Evolutionary conservation across 2,888 invertebrate species (phyloP), one percentile per base, ranked within the genome.

Genomic region (Drosophila atripex): DNA sequence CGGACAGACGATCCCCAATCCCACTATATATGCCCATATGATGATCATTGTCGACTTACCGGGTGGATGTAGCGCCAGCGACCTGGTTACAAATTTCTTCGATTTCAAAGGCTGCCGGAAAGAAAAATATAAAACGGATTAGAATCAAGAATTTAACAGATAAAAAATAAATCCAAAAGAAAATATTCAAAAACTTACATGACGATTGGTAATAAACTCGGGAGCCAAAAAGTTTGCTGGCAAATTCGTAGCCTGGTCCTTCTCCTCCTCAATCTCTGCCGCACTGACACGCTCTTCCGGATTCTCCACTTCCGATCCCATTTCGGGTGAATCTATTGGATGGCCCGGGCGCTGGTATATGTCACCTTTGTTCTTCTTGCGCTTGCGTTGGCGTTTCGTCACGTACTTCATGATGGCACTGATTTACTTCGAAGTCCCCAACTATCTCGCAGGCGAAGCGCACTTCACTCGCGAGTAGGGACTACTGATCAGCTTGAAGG

Each of bases 321-420:
- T 11, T 52, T 7, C 46, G 23, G 45, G 35, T 8, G 46, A 45
- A 11, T 14, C 28, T 8, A 9, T 9, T 9, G 9, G 8, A 2
- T 9, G 43, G n/a, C 14, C 18, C 45, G 43, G 30, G 8, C n/a
- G 28, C 23, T 45, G 35, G 35, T 1, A 6, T 5, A 35, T n/a
- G 2, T 6, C n/a, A 6, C 12, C 32, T 5, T 32, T 32, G 12
- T 32, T 45, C 35, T 66, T 74, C 45, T 75, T 75, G 28, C 72
- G 58, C 35, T 71, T 72, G 0, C 61, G 68, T 63, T 78, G 71
- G n/a, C 76, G 49, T 23, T 75, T 78, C 12, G 76, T 71, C 25
- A 71, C 21, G 60, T 66, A 71, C 60, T 75, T 75, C 23, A 14
- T 30, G 12, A 28, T 23, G 6, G 1, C 18, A 25, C 25, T 21